phyloP scores from a whole-genome alignment of 2,888 invertebrate species.

The Ditylenchus weischeri region DNA sequence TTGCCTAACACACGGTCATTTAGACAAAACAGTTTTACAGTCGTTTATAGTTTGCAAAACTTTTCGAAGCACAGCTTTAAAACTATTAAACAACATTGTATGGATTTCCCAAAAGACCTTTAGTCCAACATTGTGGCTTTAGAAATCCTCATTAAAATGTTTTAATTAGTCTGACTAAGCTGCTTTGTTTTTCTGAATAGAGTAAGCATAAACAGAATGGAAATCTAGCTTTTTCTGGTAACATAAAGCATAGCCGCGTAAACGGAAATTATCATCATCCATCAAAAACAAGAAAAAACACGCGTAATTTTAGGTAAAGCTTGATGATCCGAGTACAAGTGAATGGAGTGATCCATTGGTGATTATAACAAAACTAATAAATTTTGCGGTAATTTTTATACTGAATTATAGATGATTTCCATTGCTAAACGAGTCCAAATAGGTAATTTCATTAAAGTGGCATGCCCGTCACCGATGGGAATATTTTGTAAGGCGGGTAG shows the following conservation, averaged over 20 bases:
- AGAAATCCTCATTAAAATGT: not conserved
- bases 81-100: not conserved
- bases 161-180: not conserved
- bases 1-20: too few species aligned
- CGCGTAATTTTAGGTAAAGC: not conserved
- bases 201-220: too few species aligned
- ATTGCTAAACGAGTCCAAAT: slow-evolving; percentile 22
- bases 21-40: too few species aligned
- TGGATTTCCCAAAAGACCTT: not conserved
- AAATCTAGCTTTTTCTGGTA: too few species aligned
- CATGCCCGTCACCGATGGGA: too few species aligned
- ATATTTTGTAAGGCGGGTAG: too few species aligned
- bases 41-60: not conserved
- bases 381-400: too few species aligned
- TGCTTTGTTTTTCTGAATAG: too few species aligned
- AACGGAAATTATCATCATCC: too few species aligned
- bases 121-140: not conserved
- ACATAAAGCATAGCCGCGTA: too few species aligned
- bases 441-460: not conserved
- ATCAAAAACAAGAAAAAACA: not conserved
- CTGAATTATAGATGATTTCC: slow-evolving; percentile 11
- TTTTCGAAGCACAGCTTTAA: not conserved
- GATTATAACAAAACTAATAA: too few species aligned
- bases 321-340: not conserved
- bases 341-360: slow-evolving; percentile 47